Conservation (phyloP, 2,797 vertebrate species). For the Ptychadena robeensis region DNA sequence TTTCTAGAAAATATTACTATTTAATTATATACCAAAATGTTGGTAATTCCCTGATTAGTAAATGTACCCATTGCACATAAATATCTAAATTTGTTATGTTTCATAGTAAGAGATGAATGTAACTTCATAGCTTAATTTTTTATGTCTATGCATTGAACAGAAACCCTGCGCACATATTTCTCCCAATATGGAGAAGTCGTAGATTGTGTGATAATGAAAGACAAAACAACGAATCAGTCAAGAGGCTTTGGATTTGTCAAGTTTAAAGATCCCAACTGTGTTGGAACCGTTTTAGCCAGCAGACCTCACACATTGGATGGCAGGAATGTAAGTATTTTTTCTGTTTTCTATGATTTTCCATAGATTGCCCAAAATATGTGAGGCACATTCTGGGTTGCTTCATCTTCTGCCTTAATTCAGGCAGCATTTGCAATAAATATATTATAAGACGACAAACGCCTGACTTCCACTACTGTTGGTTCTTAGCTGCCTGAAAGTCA, state of each 20-base stretch:
- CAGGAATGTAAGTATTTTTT: conserved; percentile 89
- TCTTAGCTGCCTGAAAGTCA: background rate
- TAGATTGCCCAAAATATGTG: background rate
- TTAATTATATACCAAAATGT: too few relatives aligned
- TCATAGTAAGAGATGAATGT: background rate
- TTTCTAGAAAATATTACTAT: too few relatives aligned
- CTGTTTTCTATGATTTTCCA: background rate
- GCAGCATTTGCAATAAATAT: too few relatives aligned
- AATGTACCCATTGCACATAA: too few relatives aligned
- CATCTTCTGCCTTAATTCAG: too few relatives aligned
- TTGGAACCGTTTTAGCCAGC: conserved; percentile 96
- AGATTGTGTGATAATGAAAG: conserved; percentile 99
- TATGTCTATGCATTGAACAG: conserved; percentile 73
- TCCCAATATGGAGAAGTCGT: conserved; percentile 99
- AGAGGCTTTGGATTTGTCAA: conserved; percentile 99
- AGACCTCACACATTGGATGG: conserved; percentile 97
- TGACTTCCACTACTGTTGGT: too few relatives aligned
- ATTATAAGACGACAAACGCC: too few relatives aligned
- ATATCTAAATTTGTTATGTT: background rate
- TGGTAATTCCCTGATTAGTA: too few relatives aligned
- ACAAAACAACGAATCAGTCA: conserved; percentile 99
- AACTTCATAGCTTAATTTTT: background rate
- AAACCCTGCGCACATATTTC: conserved; percentile 97
- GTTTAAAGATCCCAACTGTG: conserved; percentile 99
- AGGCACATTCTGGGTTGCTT: background rate